Conservation (phyloP, 2,888 invertebrate genomes). For the Conistra vaccinii region DNA sequence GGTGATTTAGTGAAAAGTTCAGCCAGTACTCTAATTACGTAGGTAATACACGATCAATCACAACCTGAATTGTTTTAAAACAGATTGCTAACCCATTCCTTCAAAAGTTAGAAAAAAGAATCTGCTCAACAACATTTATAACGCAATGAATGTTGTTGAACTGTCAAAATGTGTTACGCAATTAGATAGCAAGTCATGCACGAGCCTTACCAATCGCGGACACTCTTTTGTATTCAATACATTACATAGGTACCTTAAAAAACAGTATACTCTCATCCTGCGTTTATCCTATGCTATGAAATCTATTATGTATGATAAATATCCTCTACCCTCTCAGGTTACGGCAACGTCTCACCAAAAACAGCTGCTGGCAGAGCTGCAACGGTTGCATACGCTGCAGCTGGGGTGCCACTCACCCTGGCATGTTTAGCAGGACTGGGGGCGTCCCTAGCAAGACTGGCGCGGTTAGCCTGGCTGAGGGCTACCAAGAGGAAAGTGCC, state of each 20-base stretch:
- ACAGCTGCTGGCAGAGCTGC: constrained; percentile 95
- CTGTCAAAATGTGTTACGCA: too few species aligned
- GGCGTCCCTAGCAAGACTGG: constrained; percentile 94
- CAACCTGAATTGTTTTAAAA: too few species aligned
- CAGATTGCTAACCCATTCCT: too few species aligned
- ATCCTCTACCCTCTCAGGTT: constrained; percentile 89
- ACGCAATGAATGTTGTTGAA: too few species aligned
- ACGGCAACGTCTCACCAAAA: constrained; percentile 96
- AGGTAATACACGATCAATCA: too few species aligned
- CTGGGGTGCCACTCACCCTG: constrained; percentile 96
- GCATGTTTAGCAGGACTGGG: constrained; percentile 96
- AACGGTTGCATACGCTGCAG: constrained; percentile 96
- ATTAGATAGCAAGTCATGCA: too few species aligned
- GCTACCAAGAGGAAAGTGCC: constrained; percentile 85
- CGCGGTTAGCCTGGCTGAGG: constrained; percentile 91
- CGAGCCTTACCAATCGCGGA: too few species aligned
- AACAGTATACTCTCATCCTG: background rate
- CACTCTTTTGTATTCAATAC: background rate
- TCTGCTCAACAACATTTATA: too few species aligned
- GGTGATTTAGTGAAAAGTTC: background rate
- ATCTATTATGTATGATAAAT: background rate
- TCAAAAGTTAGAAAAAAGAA: too few species aligned
- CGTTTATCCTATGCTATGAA: background rate
- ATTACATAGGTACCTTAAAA: background rate
- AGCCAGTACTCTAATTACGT: too few species aligned